Conservation (phyloP, 2,113 vertebrate genomes). For the Girardinichthys multiradiatus region DNA sequence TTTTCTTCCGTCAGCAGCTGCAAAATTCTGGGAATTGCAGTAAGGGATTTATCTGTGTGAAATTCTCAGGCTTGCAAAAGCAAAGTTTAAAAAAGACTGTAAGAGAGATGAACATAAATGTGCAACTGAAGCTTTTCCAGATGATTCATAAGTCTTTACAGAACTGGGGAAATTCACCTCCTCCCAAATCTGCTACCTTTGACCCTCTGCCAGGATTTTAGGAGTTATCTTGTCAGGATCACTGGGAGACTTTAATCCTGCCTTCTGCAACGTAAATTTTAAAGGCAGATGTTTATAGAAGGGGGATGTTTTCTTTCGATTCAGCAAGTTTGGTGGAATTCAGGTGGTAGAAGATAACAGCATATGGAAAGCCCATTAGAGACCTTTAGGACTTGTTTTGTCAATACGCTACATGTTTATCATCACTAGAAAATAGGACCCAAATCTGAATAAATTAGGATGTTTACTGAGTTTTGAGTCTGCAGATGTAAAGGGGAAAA, state of each 20-base stretch:
- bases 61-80: conserved; percentile 46
- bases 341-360: conserved; percentile 60
- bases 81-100: conserved; percentile 13
- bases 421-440: conserved; percentile 38
- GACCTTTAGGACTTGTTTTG: conserved; percentile 53
- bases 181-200: conserved; percentile 62
- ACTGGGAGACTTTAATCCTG: conserved; percentile 51
- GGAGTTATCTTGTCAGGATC: conserved; percentile 70
- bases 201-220: conserved; percentile 68
- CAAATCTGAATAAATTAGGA: conserved; percentile 38
- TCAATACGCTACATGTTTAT: conserved; percentile 52
- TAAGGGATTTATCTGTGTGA: conserved; percentile 62
- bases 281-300: conserved; percentile 72
- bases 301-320: conserved; percentile 26
- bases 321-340: conserved; percentile 67
- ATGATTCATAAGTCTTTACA: conserved; percentile 71
- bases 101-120: conserved; percentile 58
- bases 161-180: conserved; percentile 46
- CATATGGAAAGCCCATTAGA: conserved; percentile 65
- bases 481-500: not conserved
- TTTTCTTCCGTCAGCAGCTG: conserved; percentile 61
- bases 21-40: conserved; percentile 59
- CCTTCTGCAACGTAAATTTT: conserved; percentile 49
- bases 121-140: conserved; percentile 29
- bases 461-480: conserved; percentile 43